These are phyloP conservation scores for Pterobdella sp. DNA, from an alignment of 2,888 invertebrate species.

Conservation along the genomic window DNA sequence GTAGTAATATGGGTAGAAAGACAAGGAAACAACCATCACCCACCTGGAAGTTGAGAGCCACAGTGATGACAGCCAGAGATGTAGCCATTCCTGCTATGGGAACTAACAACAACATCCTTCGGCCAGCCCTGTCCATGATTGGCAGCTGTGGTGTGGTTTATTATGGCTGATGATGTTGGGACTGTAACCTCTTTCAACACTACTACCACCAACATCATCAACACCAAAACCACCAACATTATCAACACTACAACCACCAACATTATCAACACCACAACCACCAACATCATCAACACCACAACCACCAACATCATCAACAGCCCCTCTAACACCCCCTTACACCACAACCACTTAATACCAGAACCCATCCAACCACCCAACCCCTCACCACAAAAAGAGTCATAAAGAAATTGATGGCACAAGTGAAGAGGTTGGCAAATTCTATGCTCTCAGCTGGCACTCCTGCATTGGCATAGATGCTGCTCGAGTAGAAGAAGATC, in stretches of 20 bases:
- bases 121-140: slow-evolving; percentile 88
- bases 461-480: slow-evolving; percentile 80
- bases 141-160: slow-evolving; percentile 61
- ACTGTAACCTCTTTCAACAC: not conserved
- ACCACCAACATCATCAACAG: not conserved
- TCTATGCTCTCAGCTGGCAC: slow-evolving; percentile 74
- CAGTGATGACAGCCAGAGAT: slow-evolving; percentile 57
- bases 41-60: slow-evolving; percentile 51
- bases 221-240: not conserved
- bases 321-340: not conserved
- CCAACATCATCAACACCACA: not conserved
- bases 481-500: slow-evolving; percentile 93
- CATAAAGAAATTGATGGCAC: slow-evolving; percentile 91
- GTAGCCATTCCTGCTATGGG: slow-evolving; percentile 74
- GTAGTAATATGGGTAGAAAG: no score
- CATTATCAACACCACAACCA: not conserved
- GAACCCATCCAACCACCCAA: not conserved
- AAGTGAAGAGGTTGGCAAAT: slow-evolving; percentile 88
- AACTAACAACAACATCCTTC: slow-evolving; percentile 75
- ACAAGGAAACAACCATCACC: slow-evolving; percentile 31
- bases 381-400: slow-evolving; percentile 64
- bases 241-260: not conserved
- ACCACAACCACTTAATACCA: not conserved
- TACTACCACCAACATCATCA: not conserved
- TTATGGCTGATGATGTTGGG: not conserved